Evolutionary conservation across 2,797 vertebrate genomes (phyloP).

Genomic region (Nothura maculosa): DNA sequence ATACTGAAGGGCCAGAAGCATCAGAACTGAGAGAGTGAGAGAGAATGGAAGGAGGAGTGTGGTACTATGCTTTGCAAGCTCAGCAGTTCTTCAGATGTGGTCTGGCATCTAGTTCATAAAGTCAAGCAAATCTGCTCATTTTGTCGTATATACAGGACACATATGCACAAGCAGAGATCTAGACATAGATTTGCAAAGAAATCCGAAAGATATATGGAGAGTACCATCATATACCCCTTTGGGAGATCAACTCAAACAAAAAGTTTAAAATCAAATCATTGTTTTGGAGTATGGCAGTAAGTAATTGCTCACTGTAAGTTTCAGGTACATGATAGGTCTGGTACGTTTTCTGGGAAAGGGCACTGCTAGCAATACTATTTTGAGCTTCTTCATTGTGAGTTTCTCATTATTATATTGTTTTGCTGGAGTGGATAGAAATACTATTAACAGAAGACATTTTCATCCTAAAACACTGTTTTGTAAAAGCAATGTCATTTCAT

Average conservation of each 20-base stretch:
- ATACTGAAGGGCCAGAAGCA: slow-evolving; percentile 6
- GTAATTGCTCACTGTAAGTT: slow-evolving; percentile 1
- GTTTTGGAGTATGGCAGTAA: background rate
- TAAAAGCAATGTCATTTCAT: background rate
- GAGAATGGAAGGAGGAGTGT: slow-evolving; percentile 74
- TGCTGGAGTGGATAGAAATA: background rate
- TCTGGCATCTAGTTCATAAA: slow-evolving; percentile 92
- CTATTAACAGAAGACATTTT: background rate
- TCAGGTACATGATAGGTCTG: background rate
- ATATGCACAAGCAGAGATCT: slow-evolving; percentile 38
- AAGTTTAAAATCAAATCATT: background rate
- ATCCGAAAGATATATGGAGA: slow-evolving; percentile 5
- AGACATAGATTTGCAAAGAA: background rate
- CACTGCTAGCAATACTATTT: background rate
- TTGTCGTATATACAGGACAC: slow-evolving; percentile 79
- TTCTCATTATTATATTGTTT: background rate
- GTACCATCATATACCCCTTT: background rate
- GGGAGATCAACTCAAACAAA: slow-evolving; percentile 16
- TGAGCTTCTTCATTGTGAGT: background rate
- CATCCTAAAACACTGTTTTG: background rate
- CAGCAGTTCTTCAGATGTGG: slow-evolving; percentile 91
- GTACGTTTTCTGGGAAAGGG: background rate
- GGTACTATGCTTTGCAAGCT: slow-evolving; percentile 82
- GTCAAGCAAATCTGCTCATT: slow-evolving; percentile 87
- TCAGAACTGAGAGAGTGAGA: slow-evolving; percentile 20